These are phyloP conservation scores for Chloroclystis v-ata DNA, from an alignment of 2,888 invertebrate genomes.

Conservation along the genomic window DNA sequence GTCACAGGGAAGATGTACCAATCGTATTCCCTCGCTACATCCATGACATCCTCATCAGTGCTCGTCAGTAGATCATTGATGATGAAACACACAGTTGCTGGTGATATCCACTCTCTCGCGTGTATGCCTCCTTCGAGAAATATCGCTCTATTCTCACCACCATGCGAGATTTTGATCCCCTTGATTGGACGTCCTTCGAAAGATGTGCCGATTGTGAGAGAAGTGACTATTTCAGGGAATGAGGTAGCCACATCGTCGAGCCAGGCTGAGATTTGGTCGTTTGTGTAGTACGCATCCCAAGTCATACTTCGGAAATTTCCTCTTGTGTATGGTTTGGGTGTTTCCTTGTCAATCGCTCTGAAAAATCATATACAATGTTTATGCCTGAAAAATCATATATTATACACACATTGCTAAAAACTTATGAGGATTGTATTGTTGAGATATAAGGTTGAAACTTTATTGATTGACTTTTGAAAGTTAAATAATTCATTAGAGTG, in stretches of 20 bases:
- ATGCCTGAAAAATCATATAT: too few species aligned
- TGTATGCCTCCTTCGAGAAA: slow-evolving; percentile 79
- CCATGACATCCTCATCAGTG: slow-evolving; percentile 63
- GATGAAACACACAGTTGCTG: slow-evolving; percentile 81
- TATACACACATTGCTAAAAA: too few species aligned
- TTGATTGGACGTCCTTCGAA: slow-evolving; percentile 63
- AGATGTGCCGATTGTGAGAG: slow-evolving; percentile 57
- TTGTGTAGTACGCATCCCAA: slow-evolving; percentile 78
- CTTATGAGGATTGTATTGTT: too few species aligned
- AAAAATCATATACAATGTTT: too few species aligned
- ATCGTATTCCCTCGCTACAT: slow-evolving; percentile 81
- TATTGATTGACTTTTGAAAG: too few species aligned
- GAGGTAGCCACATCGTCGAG: slow-evolving; percentile 64
- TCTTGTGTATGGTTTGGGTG: slow-evolving; percentile 34
- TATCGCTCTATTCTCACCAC: slow-evolving; percentile 46
- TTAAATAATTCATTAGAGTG: too few species aligned
- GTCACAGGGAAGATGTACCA: slow-evolving; percentile 86
- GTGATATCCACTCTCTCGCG: slow-evolving; percentile 86
- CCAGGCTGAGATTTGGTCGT: slow-evolving; percentile 80
- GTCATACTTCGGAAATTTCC: slow-evolving; percentile 32
- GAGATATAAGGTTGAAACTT: too few species aligned
- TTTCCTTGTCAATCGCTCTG: slow-evolving; percentile 68
- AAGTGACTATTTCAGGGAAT: slow-evolving; percentile 63
- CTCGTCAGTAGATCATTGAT: slow-evolving; percentile 83
- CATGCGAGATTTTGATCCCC: slow-evolving; percentile 62